These are phyloP conservation scores for Gymnorhina tibicen DNA, from an alignment of 2,113 vertebrate genomes.

Conservation along the genomic window DNA sequence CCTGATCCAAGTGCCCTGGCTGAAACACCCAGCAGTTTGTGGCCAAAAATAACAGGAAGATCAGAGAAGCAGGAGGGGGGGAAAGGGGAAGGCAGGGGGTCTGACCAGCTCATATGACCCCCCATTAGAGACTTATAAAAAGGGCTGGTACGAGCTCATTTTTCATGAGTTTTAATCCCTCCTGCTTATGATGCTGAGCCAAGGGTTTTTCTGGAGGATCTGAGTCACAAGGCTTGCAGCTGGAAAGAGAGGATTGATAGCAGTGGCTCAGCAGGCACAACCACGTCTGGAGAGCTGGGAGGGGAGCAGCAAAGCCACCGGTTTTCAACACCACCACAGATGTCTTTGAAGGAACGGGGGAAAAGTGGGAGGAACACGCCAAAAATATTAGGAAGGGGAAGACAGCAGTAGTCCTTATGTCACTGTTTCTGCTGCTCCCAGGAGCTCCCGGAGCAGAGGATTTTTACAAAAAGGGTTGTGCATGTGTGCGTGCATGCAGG, in stretches of 20 bases:
- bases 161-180: conserved; percentile 50
- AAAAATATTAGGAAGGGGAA: background rate
- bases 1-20: background rate
- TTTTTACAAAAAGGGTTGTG: background rate
- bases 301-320: background rate
- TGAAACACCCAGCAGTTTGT: background rate
- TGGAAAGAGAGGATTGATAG: conserved; percentile 18
- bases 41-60: conserved; percentile 56
- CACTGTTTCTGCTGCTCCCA: background rate
- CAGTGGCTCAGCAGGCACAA: background rate
- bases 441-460: background rate
- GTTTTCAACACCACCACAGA: conserved; percentile 9
- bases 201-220: conserved; percentile 55
- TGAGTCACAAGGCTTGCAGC: conserved; percentile 59
- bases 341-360: background rate
- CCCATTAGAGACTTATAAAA: conserved; percentile 10
- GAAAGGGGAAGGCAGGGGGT: background rate
- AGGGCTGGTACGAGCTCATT: conserved; percentile 35
- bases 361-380: background rate
- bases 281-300: background rate
- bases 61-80: background rate
- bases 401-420: background rate
- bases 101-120: conserved; percentile 26
- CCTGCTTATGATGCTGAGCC: conserved; percentile 44
- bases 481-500: background rate